Conservation (phyloP, 1,140 invertebrate genomes). For the Drosophila sturtevanti region DNA sequence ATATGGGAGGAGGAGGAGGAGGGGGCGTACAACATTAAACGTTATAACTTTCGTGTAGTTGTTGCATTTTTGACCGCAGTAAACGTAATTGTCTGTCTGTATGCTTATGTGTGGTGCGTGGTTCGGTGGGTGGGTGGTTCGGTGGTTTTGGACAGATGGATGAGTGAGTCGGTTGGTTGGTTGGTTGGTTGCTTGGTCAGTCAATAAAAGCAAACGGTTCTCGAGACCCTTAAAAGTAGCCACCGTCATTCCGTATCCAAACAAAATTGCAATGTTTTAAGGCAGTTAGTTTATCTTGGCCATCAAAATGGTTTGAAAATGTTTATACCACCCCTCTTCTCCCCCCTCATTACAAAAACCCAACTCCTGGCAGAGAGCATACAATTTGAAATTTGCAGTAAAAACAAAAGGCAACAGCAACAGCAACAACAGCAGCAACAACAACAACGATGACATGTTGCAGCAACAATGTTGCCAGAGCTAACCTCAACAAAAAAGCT, state of each 20-base stretch:
- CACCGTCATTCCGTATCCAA: conserved; percentile 16
- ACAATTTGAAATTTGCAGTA: conserved; percentile 48
- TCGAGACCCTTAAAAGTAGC: conserved; percentile 57
- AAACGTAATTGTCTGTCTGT: conserved; percentile 73
- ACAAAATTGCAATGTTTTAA: neutral
- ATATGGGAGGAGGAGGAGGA: too few relatives aligned
- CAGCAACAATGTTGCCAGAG: conserved; percentile 62
- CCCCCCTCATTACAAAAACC: neutral
- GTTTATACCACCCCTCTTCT: neutral
- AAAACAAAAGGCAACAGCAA: conserved; percentile 34
- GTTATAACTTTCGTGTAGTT: conserved; percentile 39
- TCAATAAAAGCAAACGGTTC: conserved; percentile 71
- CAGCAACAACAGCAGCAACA: neutral
- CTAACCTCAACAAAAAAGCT: conserved; percentile 26
- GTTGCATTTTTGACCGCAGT: conserved; percentile 75
- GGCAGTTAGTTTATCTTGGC: conserved; percentile 55
- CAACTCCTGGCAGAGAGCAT: neutral
- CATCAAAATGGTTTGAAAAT: conserved; percentile 30
- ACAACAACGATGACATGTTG: conserved; percentile 54
- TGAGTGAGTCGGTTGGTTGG: neutral
- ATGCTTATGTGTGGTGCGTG: conserved; percentile 19
- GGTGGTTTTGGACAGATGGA: conserved; percentile 9
- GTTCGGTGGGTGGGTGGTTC: neutral
- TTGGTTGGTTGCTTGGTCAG: conserved; percentile 25
- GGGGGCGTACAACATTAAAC: conserved; percentile 27